A percentile compares a stretch with the other conserved stretches of the same genome.
Conservation (phyloP, 2,888 invertebrate genomes). For the Oligia fasciuncula region DNA sequence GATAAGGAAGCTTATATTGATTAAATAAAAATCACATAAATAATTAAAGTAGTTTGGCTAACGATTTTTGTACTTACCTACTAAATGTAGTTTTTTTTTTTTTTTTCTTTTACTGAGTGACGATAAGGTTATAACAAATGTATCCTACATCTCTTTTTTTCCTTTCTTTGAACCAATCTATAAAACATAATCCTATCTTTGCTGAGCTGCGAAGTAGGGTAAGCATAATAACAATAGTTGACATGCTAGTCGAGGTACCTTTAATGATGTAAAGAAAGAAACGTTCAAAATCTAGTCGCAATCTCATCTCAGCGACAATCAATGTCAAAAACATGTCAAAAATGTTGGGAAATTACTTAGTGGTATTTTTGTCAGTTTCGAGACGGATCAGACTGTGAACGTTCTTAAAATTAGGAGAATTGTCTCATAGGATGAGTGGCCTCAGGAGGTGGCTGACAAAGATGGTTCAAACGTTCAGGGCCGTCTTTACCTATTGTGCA, state of each 20-base stretch:
- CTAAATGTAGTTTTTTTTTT: not conserved
- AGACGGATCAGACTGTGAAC: too few relatives aligned
- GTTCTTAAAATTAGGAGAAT: too few relatives aligned
- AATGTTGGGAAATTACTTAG: too few relatives aligned
- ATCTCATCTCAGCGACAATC: too few relatives aligned
- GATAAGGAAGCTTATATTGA: not conserved
- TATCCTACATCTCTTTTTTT: not conserved
- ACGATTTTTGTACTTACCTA: not conserved
- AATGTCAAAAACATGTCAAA: too few relatives aligned
- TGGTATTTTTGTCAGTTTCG: too few relatives aligned
- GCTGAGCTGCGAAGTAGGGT: too few relatives aligned
- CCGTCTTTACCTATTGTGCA: too few relatives aligned
- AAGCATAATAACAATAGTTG: not conserved
- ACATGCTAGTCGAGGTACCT: not conserved
- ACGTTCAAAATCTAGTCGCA: too few relatives aligned
- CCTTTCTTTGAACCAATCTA: not conserved
- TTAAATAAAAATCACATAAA: conserved; percentile 20
- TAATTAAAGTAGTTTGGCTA: conserved; percentile 3
- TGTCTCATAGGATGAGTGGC: too few relatives aligned
- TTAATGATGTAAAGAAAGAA: too few relatives aligned
- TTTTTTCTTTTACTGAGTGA: too few relatives aligned
- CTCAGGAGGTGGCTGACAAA: not conserved
- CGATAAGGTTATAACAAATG: not conserved
- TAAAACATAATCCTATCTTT: not conserved
- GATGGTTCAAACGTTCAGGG: not conserved